Evolutionary conservation across 2,113 vertebrate genomes (phyloP).

Genomic region (Mormyrus lacerda): DNA sequence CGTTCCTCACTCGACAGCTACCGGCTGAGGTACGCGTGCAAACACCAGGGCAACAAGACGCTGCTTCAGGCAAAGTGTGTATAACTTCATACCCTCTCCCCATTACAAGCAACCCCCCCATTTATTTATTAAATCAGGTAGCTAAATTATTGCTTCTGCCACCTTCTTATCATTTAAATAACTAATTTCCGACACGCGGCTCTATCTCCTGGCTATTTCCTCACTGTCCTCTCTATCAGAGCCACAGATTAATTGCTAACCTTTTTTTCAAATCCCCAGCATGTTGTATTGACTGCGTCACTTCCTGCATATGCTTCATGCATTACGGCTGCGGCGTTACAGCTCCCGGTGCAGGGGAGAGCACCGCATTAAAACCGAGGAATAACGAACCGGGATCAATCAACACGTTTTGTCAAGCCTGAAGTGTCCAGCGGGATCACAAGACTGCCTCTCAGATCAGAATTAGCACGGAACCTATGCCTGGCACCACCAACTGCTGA

Average conservation of each 20-base stretch:
- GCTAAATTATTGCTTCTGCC: slow-evolving; percentile 34
- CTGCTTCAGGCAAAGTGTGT: slow-evolving; percentile 49
- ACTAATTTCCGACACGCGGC: slow-evolving; percentile 26
- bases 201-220: slow-evolving; percentile 18
- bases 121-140: slow-evolving; percentile 48
- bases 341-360: neutral
- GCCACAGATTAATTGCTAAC: neutral
- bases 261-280: neutral
- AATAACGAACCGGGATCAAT: neutral
- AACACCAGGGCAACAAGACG: slow-evolving; percentile 11
- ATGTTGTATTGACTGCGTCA: neutral
- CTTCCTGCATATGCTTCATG: neutral
- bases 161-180: slow-evolving; percentile 34
- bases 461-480: neutral
- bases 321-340: neutral
- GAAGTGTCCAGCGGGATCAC: neutral
- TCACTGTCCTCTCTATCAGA: neutral
- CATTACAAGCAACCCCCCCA: slow-evolving; percentile 48
- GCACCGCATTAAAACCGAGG: neutral
- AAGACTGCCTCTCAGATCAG: neutral
- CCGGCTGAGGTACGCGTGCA: slow-evolving; percentile 55
- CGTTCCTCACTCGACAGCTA: slow-evolving; percentile 56
- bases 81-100: slow-evolving; percentile 63
- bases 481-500: neutral
- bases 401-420: neutral